A percentile compares a stretch with the other conserved stretches of the same genome.
These are phyloP conservation scores for Triplophysa tibetana DNA, from an alignment of 2,113 vertebrate species.

Conservation along the genomic window DNA sequence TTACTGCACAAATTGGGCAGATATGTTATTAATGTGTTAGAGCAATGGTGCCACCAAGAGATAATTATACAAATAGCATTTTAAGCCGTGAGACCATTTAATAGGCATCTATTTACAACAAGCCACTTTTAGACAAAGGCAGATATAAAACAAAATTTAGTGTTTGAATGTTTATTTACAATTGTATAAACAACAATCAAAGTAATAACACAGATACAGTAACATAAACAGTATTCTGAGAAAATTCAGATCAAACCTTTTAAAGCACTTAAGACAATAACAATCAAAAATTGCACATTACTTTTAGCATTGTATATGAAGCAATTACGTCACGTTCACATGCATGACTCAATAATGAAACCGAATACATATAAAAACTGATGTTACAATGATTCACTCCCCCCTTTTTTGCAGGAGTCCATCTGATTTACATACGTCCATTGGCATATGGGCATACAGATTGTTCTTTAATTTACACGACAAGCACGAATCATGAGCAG, in stretches of 20 bases:
- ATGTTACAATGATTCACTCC: slow-evolving; percentile 9
- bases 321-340: slow-evolving; percentile 27
- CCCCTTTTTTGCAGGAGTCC: background rate
- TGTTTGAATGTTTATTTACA: slow-evolving; percentile 71
- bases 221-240: slow-evolving; percentile 56
- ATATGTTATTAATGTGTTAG: background rate
- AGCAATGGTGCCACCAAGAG: slow-evolving; percentile 51
- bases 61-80: background rate
- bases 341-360: slow-evolving; percentile 5
- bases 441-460: background rate
- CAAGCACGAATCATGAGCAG: slow-evolving; percentile 97
- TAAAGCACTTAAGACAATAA: slow-evolving; percentile 45
- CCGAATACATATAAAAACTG: background rate
- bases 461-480: slow-evolving; percentile 82
- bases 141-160: background rate
- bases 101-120: too few relatives aligned
- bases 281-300: slow-evolving; percentile 39
- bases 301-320: slow-evolving; percentile 19
- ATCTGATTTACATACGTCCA: slow-evolving; percentile 3
- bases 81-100: background rate
- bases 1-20: too few relatives aligned
- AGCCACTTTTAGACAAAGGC: background rate
- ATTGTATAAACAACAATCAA: slow-evolving; percentile 61
- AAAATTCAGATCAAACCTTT: slow-evolving; percentile 27
- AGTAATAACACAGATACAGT: slow-evolving; percentile 41